Evolutionary conservation across 2,113 vertebrate genomes (phyloP).

Genomic region (Phrynosoma platyrhinos): DNA sequence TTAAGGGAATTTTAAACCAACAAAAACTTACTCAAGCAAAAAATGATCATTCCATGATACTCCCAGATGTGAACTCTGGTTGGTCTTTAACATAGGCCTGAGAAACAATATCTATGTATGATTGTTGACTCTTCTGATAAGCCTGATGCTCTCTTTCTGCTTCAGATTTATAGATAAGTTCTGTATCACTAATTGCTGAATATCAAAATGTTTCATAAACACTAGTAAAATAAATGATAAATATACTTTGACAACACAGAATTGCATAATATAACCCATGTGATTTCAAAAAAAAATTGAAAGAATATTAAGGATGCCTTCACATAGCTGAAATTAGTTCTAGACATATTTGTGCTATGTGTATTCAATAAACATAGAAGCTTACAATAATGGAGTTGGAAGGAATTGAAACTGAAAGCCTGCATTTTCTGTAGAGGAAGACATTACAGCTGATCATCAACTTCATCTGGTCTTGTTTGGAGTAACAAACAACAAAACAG

Average conservation of each 20-base stretch:
- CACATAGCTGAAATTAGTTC: neutral
- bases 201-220: conserved; percentile 38
- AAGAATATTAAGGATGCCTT: neutral
- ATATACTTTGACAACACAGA: neutral
- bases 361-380: neutral
- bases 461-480: neutral
- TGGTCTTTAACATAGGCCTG: conserved; percentile 35
- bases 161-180: conserved; percentile 27
- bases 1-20: conserved; percentile 37
- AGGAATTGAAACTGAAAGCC: no score
- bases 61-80: conserved; percentile 26
- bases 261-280: neutral
- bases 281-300: neutral
- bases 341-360: neutral
- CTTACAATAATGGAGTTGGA: neutral
- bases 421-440: neutral
- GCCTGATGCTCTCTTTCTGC: conserved; percentile 29
- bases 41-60: conserved; percentile 18
- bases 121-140: neutral
- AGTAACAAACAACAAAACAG: no score
- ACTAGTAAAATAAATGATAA: conserved; percentile 33
- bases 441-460: neutral
- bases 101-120: conserved; percentile 18
- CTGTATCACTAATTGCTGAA: conserved; percentile 33
- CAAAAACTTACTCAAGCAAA: conserved; percentile 30